Conservation (phyloP, 1,140 invertebrate species). For the Radopholus similis region DNA sequence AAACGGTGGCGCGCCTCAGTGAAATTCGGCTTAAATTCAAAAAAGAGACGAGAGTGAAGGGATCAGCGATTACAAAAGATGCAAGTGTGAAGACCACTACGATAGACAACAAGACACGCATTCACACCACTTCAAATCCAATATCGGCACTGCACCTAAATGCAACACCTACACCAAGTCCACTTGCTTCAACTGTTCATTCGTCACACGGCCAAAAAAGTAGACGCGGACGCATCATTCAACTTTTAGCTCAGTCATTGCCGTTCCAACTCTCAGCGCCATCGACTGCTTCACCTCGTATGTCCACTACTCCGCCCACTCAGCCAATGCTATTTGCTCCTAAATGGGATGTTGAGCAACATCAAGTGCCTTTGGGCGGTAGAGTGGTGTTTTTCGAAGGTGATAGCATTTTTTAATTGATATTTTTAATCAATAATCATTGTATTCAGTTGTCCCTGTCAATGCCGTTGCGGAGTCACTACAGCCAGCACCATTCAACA, state of each 20-base stretch:
- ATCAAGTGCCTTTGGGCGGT: no score
- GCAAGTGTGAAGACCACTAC: neutral
- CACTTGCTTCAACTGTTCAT: neutral
- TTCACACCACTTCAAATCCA: neutral
- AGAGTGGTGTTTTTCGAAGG: no score
- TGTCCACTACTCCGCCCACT: no score
- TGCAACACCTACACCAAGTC: neutral
- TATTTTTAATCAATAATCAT: no score
- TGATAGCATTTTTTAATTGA: no score
- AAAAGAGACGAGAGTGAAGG: neutral
- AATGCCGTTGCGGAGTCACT: no score
- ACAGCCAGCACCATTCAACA: no score
- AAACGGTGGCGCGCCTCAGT: neutral
- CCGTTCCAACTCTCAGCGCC: slow-evolving; percentile 1
- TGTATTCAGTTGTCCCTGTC: no score
- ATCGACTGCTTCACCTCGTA: no score
- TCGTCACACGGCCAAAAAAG: neutral
- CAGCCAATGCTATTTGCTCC: no score
- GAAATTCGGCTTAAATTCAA: neutral
- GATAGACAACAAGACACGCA: neutral
- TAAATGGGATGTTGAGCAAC: no score
- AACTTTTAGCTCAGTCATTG: neutral
- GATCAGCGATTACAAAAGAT: neutral
- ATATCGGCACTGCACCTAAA: neutral
- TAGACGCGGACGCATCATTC: neutral